Evolutionary conservation across 2,113 vertebrate genomes (phyloP).

Genomic region (Tetrax tetrax): DNA sequence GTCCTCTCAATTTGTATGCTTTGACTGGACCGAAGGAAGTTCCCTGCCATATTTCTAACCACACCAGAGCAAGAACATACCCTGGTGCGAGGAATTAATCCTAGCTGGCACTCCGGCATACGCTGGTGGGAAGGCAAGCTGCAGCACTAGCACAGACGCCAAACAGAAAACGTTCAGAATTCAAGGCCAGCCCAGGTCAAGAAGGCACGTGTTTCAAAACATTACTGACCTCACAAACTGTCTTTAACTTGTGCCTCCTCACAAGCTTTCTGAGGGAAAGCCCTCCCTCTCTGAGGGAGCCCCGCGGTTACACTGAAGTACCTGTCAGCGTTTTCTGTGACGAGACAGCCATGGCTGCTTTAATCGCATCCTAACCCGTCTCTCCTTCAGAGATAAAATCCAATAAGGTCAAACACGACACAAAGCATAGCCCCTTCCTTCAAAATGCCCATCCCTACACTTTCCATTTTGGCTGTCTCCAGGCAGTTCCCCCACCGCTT

Average conservation of each 20-base stretch:
- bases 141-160: background rate
- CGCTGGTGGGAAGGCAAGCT: background rate
- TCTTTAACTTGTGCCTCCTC: background rate
- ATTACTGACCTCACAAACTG: background rate
- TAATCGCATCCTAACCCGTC: background rate
- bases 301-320: background rate
- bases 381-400: background rate
- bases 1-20: background rate
- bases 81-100: background rate
- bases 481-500: background rate
- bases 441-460: background rate
- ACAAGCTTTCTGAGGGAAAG: background rate
- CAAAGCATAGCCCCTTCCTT: background rate
- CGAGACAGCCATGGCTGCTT: background rate
- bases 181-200: background rate
- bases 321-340: background rate
- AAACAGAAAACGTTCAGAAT: background rate
- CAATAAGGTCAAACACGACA: background rate
- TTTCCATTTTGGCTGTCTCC: background rate
- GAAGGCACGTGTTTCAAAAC: fast-evolving
- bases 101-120: fast-evolving
- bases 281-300: background rate
- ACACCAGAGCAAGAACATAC: background rate
- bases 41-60: background rate
- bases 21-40: background rate